Base-by-base conservation (phyloP, 2,888 invertebrate genomes). In the Proisotoma minuta region DNA sequence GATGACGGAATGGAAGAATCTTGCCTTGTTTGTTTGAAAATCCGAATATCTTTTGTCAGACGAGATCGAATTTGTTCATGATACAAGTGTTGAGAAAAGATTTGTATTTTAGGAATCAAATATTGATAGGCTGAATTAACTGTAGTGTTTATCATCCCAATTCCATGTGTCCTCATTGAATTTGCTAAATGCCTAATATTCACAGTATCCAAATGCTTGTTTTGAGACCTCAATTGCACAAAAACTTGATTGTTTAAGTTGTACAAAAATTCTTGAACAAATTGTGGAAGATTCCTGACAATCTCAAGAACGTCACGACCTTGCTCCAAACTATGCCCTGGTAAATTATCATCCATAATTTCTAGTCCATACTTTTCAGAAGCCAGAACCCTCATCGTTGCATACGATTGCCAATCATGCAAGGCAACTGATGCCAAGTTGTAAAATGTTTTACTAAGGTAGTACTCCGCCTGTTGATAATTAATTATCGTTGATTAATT, bases 11-110 rank as follows among this genome's bases (percentile, higher is more conserved):
- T 34, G 1, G 57, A 48, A 5, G 53, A 23, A 26, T 64, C 67
- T 56, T 63, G 61, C 20, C 57, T 54, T 20, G 62, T 77, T 78
- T 71, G 70, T 22, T 71, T 84, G 75, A 94, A 90, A 76, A 84
- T 86, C 71, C 89, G 84, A 66, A 90, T 81, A 77, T 96, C 96
- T 78, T 94, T 93, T 70, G 92, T 84, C 2, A 99, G 81, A 60
- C 94, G 84, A 0, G 96, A 95, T 78, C 97, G 96, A 54, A 99
- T 95, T 75, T 95, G 95, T 78, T 99, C 99, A 77, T 98, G 97
- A 76, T 89, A 97, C 78, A 99, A 85, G 77, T 98, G 98, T 78
- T 97, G 96, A 0, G 97, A 97, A 77, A 99, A 93, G 1, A 88
- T 88, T 74, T 88, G 89, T 75, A 99, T 89, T 78, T 97, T 95